These are phyloP conservation scores for Mastomys coucha DNA, from an alignment of 2,113 vertebrate species.

Conservation along the genomic window DNA sequence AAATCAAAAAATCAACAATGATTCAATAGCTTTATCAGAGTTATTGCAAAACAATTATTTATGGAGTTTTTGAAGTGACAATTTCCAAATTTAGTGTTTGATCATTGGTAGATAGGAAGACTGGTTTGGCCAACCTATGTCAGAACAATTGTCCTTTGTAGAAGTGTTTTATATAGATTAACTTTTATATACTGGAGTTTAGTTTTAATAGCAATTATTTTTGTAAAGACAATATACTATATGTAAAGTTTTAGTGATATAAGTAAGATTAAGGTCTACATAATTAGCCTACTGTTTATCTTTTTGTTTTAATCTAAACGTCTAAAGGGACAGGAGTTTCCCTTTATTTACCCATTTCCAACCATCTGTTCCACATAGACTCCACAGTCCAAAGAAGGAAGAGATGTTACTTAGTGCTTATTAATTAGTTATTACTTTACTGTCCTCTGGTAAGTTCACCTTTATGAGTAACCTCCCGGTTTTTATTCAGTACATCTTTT, in stretches of 20 bases:
- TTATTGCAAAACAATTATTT: not conserved
- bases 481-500: not conserved
- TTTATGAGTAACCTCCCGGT: not conserved
- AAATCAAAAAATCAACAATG: constrained; percentile 20
- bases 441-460: not conserved
- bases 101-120: not conserved
- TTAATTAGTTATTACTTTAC: not conserved
- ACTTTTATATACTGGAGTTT: constrained; percentile 36
- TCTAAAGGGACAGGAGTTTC: not conserved
- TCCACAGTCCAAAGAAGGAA: not conserved
- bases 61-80: constrained; percentile 23
- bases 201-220: constrained; percentile 20
- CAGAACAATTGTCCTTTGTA: not conserved
- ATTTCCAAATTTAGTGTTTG: constrained; percentile 49
- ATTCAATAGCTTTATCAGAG: constrained; percentile 49
- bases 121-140: constrained; percentile 36
- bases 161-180: constrained; percentile 18
- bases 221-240: not conserved
- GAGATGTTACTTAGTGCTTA: not conserved
- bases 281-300: not conserved
- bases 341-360: not conserved
- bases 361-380: not conserved
- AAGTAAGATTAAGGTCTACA: not conserved
- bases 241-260: not conserved
- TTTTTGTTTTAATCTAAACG: not conserved